Conservation (phyloP, 2,797 vertebrate species). For the Glyptemys insculpta region DNA sequence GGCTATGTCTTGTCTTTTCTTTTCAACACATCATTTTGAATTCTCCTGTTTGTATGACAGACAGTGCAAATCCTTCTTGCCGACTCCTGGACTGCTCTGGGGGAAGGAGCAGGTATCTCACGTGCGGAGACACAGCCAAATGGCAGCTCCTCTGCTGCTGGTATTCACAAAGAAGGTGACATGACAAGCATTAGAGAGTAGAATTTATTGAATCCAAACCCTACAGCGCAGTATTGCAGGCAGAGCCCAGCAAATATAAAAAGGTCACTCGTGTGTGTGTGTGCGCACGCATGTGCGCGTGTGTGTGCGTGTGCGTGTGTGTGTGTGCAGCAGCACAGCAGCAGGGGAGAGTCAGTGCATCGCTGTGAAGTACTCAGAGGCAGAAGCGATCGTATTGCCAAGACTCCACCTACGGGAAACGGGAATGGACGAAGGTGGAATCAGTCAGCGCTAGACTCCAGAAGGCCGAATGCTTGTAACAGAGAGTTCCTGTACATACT, state of each 20-base stretch:
- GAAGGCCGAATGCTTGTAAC: neutral
- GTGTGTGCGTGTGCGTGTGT: too few relatives aligned
- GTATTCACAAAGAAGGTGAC: neutral
- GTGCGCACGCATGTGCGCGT: neutral
- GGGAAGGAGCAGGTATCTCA: neutral
- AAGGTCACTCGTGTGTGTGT: neutral
- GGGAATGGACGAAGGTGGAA: neutral
- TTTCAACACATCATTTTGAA: neutral
- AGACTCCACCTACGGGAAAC: neutral
- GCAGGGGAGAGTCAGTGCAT: neutral
- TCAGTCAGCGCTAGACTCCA: neutral
- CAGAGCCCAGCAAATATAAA: neutral
- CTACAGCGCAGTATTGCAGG: neutral
- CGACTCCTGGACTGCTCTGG: neutral
- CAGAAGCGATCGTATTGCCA: neutral
- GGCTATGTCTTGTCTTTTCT: neutral
- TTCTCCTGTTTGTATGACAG: neutral
- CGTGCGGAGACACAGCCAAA: neutral
- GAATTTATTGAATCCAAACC: neutral
- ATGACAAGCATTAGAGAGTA: neutral
- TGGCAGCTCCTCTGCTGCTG: neutral
- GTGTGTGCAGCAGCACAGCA: too few relatives aligned
- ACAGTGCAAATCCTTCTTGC: neutral
- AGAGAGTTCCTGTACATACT: neutral
- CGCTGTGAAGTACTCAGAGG: neutral